A percentile compares a stretch with the other conserved stretches of the same genome.
phyloP scores from a whole-genome alignment of 2,113 vertebrate species.

The Sarotherodon lohbergeri region DNA sequence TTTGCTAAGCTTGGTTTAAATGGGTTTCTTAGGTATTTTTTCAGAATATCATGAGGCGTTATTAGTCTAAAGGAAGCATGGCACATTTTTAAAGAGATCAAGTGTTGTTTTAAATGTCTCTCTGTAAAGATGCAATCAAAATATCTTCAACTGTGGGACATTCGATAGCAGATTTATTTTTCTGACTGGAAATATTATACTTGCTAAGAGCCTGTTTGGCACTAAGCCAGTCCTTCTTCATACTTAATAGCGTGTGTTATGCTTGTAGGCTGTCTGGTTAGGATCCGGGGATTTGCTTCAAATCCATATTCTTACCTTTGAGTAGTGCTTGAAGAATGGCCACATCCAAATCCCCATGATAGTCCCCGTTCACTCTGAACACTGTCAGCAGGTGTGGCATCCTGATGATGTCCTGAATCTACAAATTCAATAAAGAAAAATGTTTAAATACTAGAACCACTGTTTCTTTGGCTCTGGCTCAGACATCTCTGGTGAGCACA shows the following conservation, averaged over 20 bases:
- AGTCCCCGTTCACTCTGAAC: conserved; percentile 80
- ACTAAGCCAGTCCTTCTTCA: background rate
- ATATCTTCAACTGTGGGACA: background rate
- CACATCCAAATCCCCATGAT: conserved; percentile 84
- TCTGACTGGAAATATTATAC: background rate
- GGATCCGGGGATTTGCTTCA: background rate
- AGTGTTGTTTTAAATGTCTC: background rate
- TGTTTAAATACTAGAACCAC: background rate
- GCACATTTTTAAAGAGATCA: background rate
- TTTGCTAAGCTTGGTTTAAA: background rate
- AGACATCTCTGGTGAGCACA: background rate
- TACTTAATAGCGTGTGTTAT: background rate
- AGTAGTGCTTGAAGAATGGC: conserved; percentile 92
- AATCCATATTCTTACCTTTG: conserved; percentile 76
- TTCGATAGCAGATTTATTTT: background rate
- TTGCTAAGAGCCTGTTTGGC: background rate
- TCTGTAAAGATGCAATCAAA: background rate
- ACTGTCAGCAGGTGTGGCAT: conserved; percentile 83
- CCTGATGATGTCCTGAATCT: conserved; percentile 94
- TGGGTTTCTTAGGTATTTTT: background rate
- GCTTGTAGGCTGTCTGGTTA: background rate
- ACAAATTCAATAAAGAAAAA: background rate
- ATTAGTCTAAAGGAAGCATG: background rate
- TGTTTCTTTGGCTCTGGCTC: background rate
- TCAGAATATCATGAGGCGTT: background rate